Percentiles rank a stretch among this genome's conserved stretches.
phyloP scores from a whole-genome alignment of 23 tunicate species.

The Pegea sp. region DNA sequence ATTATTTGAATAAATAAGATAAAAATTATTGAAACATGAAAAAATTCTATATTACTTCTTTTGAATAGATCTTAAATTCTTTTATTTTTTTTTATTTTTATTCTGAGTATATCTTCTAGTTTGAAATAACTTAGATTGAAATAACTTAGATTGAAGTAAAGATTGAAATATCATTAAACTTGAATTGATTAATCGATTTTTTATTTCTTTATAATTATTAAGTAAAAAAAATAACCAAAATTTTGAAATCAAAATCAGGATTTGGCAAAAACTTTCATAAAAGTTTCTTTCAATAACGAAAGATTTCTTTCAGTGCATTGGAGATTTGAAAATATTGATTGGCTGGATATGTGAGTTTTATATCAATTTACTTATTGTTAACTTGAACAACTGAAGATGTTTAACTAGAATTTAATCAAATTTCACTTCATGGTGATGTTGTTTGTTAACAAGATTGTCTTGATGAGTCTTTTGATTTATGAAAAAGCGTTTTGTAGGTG shows the following conservation, averaged over 20 bases:
- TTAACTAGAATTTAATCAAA: neutral
- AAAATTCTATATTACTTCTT: no score
- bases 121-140: no score
- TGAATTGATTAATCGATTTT: neutral
- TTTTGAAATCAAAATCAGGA: constrained; percentile 14
- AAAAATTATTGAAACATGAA: no score
- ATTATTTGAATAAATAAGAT: no score
- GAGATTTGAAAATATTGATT: constrained; percentile 73
- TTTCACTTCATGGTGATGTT: neutral
- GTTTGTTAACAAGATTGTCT: neutral
- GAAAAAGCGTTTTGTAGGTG: constrained; percentile 55
- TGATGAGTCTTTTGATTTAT: neutral
- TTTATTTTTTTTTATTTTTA: no score
- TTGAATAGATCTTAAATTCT: no score
- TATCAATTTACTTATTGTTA: neutral
- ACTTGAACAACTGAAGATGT: neutral
- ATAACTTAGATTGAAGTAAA: constrained; percentile 11
- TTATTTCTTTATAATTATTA: neutral
- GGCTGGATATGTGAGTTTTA: constrained; percentile 78
- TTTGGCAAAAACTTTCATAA: constrained; percentile 36
- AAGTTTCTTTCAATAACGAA: constrained; percentile 10
- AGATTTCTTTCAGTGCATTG: constrained; percentile 62
- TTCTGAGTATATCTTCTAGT: no score
- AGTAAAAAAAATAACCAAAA: neutral
- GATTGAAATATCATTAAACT: neutral